Evolutionary conservation across 2,797 vertebrate species (phyloP), one percentile per base, ranked within the genome.

Genomic region (Lagodon rhomboides): DNA sequence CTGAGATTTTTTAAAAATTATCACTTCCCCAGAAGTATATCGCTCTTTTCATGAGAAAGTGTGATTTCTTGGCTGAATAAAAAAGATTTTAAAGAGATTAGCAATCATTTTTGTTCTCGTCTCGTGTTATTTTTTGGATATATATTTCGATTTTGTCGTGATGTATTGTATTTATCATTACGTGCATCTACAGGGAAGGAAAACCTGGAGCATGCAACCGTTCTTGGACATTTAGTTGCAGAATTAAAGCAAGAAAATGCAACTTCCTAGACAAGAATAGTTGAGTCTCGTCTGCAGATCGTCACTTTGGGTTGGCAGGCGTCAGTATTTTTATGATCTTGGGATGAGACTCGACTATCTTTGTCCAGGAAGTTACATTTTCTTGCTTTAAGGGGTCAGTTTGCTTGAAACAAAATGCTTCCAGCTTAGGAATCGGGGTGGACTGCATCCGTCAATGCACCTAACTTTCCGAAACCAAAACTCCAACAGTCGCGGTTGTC

Each of bases 1-100:
- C 20, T 25, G 47, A 59, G 41, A 62, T 71, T 67, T n/a, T 65
- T 15, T 7, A 15, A 34, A 68, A 73, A 70, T 77, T 11, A 78
- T 67, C 38, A 27, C 73, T 77, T 38, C 64, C 7, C 23, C 15
- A 4, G 13, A 77, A 76, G 59, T 47, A 27, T 34, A 46, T 27
- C 4, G 9, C 2, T 23, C 7, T 71, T 68, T 46, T 13, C 43
- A 25, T 12, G 6, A 12, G 15, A 43, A 56, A 22, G 56, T 3
- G 9, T 3, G 1, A 54, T 62, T 49, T 41, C 3, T 64, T 0
- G 0, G 22, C 13, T 34, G 30, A 34, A n/a, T n/a, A n/a, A n/a
- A n/a, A n/a, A n/a, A 56, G 30, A 27, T 56, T 58, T 74, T n/a
- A 55, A 64, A 44, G 43, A 22, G 15, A n/a, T 34, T 23, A 60